Evolutionary conservation across 23 tunicate genomes (phyloP).

Genomic region (Ascidia mentula): DNA sequence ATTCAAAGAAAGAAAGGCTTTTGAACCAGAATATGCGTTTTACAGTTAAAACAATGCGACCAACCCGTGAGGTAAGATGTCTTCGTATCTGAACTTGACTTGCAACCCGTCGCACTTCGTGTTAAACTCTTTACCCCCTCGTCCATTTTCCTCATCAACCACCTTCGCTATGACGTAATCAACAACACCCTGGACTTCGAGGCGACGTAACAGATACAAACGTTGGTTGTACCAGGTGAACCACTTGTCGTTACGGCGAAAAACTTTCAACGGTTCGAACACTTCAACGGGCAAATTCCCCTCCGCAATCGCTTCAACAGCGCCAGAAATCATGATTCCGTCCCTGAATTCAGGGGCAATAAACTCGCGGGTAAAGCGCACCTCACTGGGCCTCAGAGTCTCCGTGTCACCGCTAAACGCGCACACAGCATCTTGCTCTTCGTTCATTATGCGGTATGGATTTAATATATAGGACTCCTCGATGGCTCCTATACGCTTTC

Average conservation of each 20-base stretch:
- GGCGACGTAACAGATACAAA: slow-evolving; percentile 11
- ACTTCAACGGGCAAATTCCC: slow-evolving; percentile 11
- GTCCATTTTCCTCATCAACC: neutral
- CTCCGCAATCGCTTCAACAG: slow-evolving; percentile 4
- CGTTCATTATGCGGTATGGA: neutral
- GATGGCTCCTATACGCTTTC: neutral
- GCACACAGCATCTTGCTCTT: neutral
- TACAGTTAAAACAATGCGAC: too few species aligned
- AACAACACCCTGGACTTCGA: slow-evolving; percentile 5
- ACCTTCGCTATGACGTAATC: neutral
- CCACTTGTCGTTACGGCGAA: slow-evolving; percentile 17
- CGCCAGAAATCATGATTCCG: slow-evolving; percentile 18
- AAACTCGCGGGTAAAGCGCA: slow-evolving; percentile 36
- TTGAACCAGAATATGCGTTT: too few species aligned
- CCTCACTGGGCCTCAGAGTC: slow-evolving; percentile 32
- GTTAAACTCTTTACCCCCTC: slow-evolving; percentile 16
- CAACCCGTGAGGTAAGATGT: slow-evolving; percentile 6
- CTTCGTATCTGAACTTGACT: slow-evolving; percentile 14
- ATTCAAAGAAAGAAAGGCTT: too few species aligned
- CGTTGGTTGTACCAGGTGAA: slow-evolving; percentile 53
- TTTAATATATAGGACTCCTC: neutral
- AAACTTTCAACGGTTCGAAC: slow-evolving; percentile 26
- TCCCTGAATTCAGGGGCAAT: slow-evolving; percentile 35
- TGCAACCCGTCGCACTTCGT: neutral
- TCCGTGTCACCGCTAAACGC: neutral